Percentiles rank a stretch among this genome's conserved stretches.
phyloP scores from a whole-genome alignment of 1,140 invertebrate species.

The Trachelipus rathkii region DNA sequence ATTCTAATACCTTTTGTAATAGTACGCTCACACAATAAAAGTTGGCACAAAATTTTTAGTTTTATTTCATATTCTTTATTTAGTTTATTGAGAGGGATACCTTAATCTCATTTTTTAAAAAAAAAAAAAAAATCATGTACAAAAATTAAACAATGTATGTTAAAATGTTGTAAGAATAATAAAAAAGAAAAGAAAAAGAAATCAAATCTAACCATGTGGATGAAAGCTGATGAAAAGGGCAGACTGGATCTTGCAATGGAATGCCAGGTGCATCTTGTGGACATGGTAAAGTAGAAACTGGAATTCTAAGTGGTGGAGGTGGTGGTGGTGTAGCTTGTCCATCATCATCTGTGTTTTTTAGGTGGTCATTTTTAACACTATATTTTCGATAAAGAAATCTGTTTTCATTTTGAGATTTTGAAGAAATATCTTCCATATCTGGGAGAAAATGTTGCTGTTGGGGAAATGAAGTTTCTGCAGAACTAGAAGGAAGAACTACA shows the following conservation, averaged over 20 bases:
- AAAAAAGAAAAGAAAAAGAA: no score
- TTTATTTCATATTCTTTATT: no score
- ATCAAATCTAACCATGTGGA: conserved; percentile 52
- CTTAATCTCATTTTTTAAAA: no score
- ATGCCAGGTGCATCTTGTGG: conserved; percentile 45
- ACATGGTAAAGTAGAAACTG: conserved; percentile 35
- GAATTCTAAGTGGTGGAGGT: conserved; percentile 32
- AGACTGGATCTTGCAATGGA: conserved; percentile 52
- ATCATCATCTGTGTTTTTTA: conserved; percentile 9
- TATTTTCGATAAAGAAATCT: conserved; percentile 1
- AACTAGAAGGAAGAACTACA: conserved; percentile 19
- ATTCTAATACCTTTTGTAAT: no score
- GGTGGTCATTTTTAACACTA: conserved; percentile 3
- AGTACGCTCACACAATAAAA: no score
- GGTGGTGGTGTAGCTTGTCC: not conserved
- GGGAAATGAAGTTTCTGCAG: conserved; percentile 13
- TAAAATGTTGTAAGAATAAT: no score
- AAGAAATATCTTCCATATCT: conserved; percentile 35
- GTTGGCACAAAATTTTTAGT: no score
- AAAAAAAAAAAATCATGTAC: no score
- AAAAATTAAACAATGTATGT: no score
- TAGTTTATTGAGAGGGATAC: no score
- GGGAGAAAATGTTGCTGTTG: conserved; percentile 3
- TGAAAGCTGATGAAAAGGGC: conserved; percentile 54
- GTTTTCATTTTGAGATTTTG: conserved; percentile 11